Evolutionary conservation across 2,888 invertebrate genomes (phyloP).

Genomic region (Diplolepis rosae): DNA sequence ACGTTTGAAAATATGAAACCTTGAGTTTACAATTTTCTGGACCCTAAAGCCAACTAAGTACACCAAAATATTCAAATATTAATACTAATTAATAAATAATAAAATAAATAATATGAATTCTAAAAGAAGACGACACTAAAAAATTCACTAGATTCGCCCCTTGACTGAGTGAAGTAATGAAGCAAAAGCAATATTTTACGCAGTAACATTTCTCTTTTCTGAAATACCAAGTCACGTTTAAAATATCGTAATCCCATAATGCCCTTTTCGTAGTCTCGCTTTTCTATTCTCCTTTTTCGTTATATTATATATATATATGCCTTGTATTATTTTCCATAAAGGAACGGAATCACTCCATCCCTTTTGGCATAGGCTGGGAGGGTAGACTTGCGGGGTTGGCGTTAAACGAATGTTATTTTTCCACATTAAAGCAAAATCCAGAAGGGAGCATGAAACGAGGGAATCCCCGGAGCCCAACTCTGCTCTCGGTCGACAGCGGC

Average conservation of each 20-base stretch:
- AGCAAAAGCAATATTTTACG: no score
- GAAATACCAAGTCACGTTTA: background rate
- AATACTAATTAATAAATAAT: no score
- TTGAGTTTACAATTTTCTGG: no score
- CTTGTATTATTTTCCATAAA: background rate
- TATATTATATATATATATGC: background rate
- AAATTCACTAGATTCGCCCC: no score
- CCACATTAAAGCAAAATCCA: constrained; percentile 49
- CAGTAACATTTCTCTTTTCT: background rate
- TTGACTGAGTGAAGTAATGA: no score
- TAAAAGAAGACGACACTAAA: no score
- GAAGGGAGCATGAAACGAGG: background rate
- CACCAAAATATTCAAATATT: no score
- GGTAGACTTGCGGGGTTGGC: background rate
- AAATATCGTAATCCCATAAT: background rate
- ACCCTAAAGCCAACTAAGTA: no score
- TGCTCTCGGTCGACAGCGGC: constrained; percentile 49
- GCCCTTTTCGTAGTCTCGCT: background rate
- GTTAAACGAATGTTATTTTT: constrained; percentile 52
- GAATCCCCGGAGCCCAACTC: constrained; percentile 46
- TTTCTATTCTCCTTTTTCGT: no score
- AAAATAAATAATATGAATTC: no score
- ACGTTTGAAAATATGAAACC: no score
- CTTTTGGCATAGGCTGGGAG: background rate
- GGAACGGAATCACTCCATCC: constrained; percentile 21